Conservation (phyloP, 2,888 invertebrate species). For the Globia sparganii region DNA sequence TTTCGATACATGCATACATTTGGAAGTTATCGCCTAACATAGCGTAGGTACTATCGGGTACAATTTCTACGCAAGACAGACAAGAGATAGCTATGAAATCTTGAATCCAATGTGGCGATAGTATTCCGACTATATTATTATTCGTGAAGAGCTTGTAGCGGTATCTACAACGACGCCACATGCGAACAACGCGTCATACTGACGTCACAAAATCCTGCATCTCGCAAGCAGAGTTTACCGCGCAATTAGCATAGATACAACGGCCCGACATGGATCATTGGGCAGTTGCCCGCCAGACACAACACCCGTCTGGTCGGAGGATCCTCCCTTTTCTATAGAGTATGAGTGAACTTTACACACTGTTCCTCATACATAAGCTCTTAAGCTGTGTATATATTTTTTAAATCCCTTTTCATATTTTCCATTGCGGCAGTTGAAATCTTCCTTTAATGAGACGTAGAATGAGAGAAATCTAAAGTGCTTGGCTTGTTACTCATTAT, state of each 20-base stretch:
- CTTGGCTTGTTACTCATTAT: constrained; percentile 60
- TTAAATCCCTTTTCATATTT: neutral
- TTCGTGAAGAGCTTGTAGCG: neutral
- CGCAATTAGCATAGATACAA: too few species aligned
- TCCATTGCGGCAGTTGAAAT: constrained; percentile 14
- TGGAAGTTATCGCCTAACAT: neutral
- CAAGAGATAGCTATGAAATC: neutral
- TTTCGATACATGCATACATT: constrained; percentile 17
- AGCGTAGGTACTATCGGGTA: neutral
- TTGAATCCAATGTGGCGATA: neutral
- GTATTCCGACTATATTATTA: neutral
- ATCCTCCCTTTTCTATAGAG: too few species aligned
- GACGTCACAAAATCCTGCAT: too few species aligned
- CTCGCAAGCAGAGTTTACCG: too few species aligned
- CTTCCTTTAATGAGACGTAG: neutral
- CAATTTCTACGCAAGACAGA: neutral
- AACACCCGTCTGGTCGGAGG: too few species aligned
- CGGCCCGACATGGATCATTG: too few species aligned
- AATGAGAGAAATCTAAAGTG: constrained; percentile 33
- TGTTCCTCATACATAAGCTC: too few species aligned
- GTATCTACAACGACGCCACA: too few species aligned
- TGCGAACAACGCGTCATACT: too few species aligned
- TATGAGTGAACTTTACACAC: too few species aligned
- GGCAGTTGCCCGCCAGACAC: too few species aligned
- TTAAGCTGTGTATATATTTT: too few species aligned